Evolutionary conservation across 2,113 vertebrate genomes (phyloP).

Genomic region (Gavialis gangeticus): DNA sequence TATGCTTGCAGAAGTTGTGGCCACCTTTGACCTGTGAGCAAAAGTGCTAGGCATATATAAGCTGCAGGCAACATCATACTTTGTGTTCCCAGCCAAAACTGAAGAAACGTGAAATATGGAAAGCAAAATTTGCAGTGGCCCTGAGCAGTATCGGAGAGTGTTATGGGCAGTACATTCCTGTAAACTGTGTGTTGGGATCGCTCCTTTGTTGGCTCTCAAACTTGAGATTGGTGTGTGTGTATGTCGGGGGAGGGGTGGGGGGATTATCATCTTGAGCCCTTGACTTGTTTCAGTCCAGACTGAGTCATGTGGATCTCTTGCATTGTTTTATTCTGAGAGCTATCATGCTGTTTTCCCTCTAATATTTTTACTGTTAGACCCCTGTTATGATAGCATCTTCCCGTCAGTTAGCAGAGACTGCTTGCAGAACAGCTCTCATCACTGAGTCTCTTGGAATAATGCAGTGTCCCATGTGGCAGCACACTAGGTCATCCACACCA

Average conservation of each 20-base stretch:
- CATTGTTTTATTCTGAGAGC: background rate
- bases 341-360: background rate
- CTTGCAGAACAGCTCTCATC: background rate
- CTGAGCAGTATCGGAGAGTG: too few species aligned
- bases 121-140: too few species aligned
- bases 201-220: background rate
- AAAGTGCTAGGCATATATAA: too few species aligned
- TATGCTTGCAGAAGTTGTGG: background rate
- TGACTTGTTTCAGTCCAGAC: background rate
- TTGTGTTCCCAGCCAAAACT: too few species aligned
- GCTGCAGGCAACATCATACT: too few species aligned
- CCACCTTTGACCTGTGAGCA: too few species aligned
- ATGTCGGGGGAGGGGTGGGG: too few species aligned
- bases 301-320: background rate
- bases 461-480: background rate
- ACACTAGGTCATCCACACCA: background rate
- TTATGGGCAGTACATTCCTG: too few species aligned
- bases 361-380: background rate
- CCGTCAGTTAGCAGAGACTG: background rate
- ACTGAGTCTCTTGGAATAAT: background rate
- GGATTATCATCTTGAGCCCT: background rate
- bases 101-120: too few species aligned
- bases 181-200: too few species aligned
- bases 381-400: background rate
- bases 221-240: background rate